phyloP scores from a whole-genome alignment of 1,140 invertebrate species.

The Cheumatopsyche charites region DNA sequence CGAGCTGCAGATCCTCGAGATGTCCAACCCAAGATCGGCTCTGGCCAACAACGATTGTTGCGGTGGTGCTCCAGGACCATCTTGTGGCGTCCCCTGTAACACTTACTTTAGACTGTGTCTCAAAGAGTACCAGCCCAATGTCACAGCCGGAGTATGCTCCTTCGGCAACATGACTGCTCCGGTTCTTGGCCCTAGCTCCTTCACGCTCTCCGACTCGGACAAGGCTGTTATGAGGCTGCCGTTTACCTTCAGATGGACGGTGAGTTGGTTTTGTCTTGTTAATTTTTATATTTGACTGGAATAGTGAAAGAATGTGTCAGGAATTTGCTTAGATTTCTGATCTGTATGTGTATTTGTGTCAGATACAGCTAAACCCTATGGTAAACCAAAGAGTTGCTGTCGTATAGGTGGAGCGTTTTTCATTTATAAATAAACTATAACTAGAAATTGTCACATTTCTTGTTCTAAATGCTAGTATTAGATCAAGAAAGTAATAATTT shows the following conservation, averaged over 20 bases:
- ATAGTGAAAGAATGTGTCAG: too few relatives aligned
- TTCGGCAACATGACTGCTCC: constrained; percentile 87
- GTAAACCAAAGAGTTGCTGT: too few relatives aligned
- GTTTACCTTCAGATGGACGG: constrained; percentile 90
- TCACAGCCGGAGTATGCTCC: constrained; percentile 83
- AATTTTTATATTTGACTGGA: too few relatives aligned
- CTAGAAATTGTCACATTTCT: too few relatives aligned
- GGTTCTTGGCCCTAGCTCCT: constrained; percentile 85
- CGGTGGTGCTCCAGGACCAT: constrained; percentile 65
- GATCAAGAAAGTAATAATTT: too few relatives aligned
- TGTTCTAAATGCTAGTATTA: too few relatives aligned
- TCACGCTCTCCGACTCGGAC: constrained; percentile 80
- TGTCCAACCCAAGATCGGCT: constrained; percentile 84
- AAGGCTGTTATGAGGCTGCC: constrained; percentile 79
- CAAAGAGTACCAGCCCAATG: constrained; percentile 89
- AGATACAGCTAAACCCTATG: too few relatives aligned
- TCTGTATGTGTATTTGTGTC: too few relatives aligned
- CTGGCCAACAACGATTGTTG: constrained; percentile 82
- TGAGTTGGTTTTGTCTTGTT: constrained; percentile 64
- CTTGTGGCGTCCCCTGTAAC: constrained; percentile 68
- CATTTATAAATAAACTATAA: too few relatives aligned
- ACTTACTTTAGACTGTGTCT: constrained; percentile 87
- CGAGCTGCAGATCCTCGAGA: constrained; percentile 89
- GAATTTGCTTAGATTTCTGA: too few relatives aligned
- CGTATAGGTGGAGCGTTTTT: too few relatives aligned